Base-by-base conservation (phyloP, 2,113 vertebrate species). In the Ceyx melanurus region DNA sequence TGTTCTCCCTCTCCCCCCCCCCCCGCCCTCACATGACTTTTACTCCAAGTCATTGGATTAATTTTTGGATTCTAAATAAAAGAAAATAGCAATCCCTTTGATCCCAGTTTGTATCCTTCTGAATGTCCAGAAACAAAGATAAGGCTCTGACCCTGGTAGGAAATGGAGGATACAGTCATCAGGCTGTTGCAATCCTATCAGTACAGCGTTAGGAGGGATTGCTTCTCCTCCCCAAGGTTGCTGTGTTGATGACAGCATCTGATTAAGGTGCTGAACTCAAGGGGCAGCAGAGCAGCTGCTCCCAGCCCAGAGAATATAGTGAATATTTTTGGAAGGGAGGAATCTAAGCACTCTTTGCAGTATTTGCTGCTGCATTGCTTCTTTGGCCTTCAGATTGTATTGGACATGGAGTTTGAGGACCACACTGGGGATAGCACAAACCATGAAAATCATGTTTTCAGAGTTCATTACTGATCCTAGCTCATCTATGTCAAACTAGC, bases 161-260 rank as follows among this genome's bases (percentile, higher is more conserved):
- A 88, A 78, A 74, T 20, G 33, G 26, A 29, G 58, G 58, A 9
- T 5, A 10, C 0, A 2, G 13, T 66, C 25, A 22, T 10, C 31
- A 51, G 37, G 19, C 17, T 5, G 16, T 16, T 84, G 10, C 16
- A 42, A 35, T 33, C 10, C 37, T 7, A 3, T 17, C 28, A 54
- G 22, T 15, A 11, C 29, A 28, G 22, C 2, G 1, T 14, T 31
- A n/a, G 13, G n/a, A 68, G 11, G 22, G 18, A n/a, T 23, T 48
- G 42, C 20, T 82, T 56, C 40, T 64, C 33, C 25, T 86, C 29
- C 20, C 22, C 33, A 26, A 18, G 37, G 25, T 25, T 73, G 31
- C 6, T 43, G 45, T 43, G 31, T 57, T 4, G 6, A 17, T 2
- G 2, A 12, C 0, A 0, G 5, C 15, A 20, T 80, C 46, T 66